Base-by-base conservation (phyloP, 1,140 invertebrate genomes). In the Aradophagus sp. region DNA sequence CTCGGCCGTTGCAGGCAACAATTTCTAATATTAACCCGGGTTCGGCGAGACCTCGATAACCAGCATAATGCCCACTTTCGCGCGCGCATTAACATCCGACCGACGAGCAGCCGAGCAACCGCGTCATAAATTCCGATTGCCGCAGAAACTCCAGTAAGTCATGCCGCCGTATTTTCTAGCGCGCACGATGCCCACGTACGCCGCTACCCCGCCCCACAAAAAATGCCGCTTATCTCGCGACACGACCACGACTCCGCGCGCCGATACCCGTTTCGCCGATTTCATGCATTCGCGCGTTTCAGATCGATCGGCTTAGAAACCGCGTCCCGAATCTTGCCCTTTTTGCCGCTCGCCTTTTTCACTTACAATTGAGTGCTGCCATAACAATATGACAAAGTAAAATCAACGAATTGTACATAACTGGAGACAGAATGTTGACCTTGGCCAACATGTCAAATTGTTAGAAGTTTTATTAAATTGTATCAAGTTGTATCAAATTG, bases 231-330 rank as follows among this genome's bases (percentile, higher is more conserved):
- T 63, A 63, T 63, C 59, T 63, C 34, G 38, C 59, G 45, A 63
- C 59, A 63, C 32, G 48, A 55, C 59, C 59, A 65, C 48, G 48
- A 55, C 61, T 53, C 45, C 13, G 23, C 44, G 45, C 45, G 50
- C 45, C 61, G 44, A 48, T 55, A 56, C 50, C 59, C 19, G 61
- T 65, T 65, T 56, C 29, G 11, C 62, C 38, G 52, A 52, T 66
- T 66, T 58, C 38, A 59, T 67, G 45, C 41, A 62, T 63, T 63
- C 35, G 50, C 41, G 42, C 26, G 67, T 55, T 58, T 63, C 45
- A 52, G 56, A 70, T 62, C 52, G 63, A 70, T 63, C 44, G 52
- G 62, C n/a, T 52, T 63, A 58, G 52, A 55, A 48, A n/a, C n/a
- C n/a, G n/a, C n/a, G n/a, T n/a, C n/a, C n/a, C n/a, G n/a, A n/a